These are phyloP conservation scores for Oasisia sp. DNA, from an alignment of 2,888 invertebrate species.

Conservation along the genomic window DNA sequence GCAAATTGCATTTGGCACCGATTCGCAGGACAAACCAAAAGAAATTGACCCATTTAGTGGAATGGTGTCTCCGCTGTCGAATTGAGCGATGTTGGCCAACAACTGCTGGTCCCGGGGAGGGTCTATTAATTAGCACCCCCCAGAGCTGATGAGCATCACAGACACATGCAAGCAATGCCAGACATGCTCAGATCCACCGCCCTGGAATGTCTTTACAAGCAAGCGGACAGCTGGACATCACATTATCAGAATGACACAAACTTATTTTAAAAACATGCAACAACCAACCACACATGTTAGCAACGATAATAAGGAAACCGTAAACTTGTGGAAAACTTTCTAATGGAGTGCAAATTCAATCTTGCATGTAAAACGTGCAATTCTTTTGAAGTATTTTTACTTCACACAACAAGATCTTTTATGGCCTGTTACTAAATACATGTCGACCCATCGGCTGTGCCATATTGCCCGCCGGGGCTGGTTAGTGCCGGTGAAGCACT, in stretches of 20 bases:
- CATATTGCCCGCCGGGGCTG: neutral
- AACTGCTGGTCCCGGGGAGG: neutral
- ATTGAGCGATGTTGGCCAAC: neutral
- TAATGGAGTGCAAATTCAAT: neutral
- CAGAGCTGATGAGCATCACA: neutral
- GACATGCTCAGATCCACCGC: neutral
- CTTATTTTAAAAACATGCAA: neutral
- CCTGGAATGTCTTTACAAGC: neutral
- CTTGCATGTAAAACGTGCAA: neutral
- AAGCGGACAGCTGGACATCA: neutral
- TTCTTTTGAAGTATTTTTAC: neutral
- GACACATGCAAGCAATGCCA: neutral
- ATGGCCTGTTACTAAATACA: neutral
- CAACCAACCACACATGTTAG: neutral
- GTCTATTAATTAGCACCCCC: neutral
- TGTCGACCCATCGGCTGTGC: neutral
- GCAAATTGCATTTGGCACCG: neutral
- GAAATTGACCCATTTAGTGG: slow-evolving; percentile 3
- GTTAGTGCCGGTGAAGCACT: neutral
- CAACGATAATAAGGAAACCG: neutral
- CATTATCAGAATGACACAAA: neutral
- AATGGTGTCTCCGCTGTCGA: neutral
- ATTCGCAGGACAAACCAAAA: neutral
- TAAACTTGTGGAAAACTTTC: neutral
- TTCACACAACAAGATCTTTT: neutral